These are phyloP conservation scores for Ctenicera cuprea DNA, from an alignment of 2,888 invertebrate genomes.

Conservation along the genomic window DNA sequence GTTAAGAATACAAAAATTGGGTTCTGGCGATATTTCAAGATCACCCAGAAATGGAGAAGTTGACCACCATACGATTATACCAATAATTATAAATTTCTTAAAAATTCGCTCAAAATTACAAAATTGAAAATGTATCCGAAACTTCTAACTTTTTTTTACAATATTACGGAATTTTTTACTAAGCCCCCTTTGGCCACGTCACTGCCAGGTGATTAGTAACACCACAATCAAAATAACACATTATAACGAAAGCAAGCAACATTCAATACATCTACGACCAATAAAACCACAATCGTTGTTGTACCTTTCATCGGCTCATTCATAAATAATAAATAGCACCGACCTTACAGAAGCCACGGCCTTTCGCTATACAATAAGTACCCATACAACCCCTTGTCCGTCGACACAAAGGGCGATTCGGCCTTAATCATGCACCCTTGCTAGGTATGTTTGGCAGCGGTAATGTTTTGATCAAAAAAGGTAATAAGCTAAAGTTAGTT, in stretches of 20 bases:
- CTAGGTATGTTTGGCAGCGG: neutral
- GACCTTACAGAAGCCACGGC: conserved; percentile 29
- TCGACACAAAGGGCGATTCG: conserved; percentile 14
- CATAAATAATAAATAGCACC: conserved; percentile 34
- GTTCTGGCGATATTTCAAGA: neutral
- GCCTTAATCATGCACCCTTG: conserved; percentile 5
- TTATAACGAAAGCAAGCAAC: neutral
- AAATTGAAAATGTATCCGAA: no score
- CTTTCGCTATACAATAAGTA: conserved; percentile 34
- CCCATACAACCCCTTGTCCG: conserved; percentile 19
- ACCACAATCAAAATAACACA: neutral
- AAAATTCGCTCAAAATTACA: no score
- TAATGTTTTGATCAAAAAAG: no score
- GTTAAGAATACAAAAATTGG: neutral
- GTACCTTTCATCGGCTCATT: conserved; percentile 35
- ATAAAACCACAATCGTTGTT: conserved; percentile 32
- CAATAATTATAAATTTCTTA: no score
- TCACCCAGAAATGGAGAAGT: no score
- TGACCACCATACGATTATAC: no score
- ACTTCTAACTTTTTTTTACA: no score
- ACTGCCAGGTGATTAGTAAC: no score
- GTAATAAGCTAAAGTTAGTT: no score
- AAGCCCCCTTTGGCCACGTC: no score
- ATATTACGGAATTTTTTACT: no score
- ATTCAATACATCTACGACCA: conserved; percentile 5